Evolutionary conservation across 2,113 vertebrate species (phyloP).

Genomic region (Ageneiosus marmoratus): DNA sequence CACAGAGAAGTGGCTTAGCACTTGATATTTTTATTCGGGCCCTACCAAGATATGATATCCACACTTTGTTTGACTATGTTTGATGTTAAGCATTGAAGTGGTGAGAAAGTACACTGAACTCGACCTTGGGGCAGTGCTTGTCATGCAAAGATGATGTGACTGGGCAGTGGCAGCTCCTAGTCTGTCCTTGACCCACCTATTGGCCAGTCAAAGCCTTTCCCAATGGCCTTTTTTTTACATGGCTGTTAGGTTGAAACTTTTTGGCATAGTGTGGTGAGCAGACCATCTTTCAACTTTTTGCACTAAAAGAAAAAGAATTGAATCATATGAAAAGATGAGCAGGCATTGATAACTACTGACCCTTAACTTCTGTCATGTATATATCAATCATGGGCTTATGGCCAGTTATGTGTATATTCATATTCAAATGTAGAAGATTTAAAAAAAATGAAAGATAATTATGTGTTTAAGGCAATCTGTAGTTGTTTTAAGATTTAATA

Average conservation of each 20-base stretch:
- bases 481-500: not conserved
- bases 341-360: constrained; percentile 50
- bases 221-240: constrained; percentile 70
- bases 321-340: constrained; percentile 38
- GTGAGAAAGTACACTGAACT: constrained; percentile 86
- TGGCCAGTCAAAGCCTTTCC: constrained; percentile 71
- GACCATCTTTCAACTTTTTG: constrained; percentile 33
- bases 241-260: constrained; percentile 67
- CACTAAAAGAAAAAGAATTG: constrained; percentile 33
- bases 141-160: constrained; percentile 76
- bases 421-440: constrained; percentile 28
- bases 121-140: constrained; percentile 79
- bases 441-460: constrained; percentile 19
- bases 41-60: constrained; percentile 80
- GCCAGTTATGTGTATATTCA: constrained; percentile 49
- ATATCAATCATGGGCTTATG: constrained; percentile 39
- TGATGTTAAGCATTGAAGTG: constrained; percentile 84
- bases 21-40: constrained; percentile 90
- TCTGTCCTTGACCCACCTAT: constrained; percentile 75
- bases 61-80: constrained; percentile 86
- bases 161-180: constrained; percentile 66
- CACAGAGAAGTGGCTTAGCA: constrained; percentile 78
- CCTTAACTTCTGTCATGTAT: constrained; percentile 41
- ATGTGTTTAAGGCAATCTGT: not conserved
- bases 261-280: constrained; percentile 39